A percentile compares a stretch with the other conserved stretches of the same genome.
These are phyloP conservation scores for Cabera pusaria DNA, from an alignment of 2,888 invertebrate genomes.

Conservation along the genomic window DNA sequence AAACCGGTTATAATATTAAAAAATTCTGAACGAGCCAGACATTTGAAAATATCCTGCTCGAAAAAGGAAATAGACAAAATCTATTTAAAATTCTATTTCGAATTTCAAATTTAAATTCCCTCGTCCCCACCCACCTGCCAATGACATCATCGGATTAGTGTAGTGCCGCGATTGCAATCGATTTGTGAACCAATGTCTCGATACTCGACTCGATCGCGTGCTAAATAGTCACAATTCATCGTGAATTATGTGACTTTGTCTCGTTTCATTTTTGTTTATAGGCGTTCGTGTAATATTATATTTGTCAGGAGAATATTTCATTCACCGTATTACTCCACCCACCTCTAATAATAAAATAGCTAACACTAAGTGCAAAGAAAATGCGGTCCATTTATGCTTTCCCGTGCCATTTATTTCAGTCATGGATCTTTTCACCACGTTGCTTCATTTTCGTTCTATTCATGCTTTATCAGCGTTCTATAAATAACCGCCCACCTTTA, in stretches of 20 bases:
- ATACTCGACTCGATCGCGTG: constrained; percentile 63
- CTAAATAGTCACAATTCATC: constrained; percentile 68
- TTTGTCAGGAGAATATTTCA: constrained; percentile 49
- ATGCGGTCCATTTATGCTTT: constrained; percentile 16
- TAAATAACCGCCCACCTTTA: constrained; percentile 13
- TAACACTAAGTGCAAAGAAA: constrained; percentile 7
- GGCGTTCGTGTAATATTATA: constrained; percentile 57
- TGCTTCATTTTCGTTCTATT: constrained; percentile 4
- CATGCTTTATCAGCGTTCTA: constrained; percentile 8
- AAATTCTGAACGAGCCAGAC: constrained; percentile 7
- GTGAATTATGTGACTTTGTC: constrained; percentile 70
- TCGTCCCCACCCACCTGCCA: constrained; percentile 43
- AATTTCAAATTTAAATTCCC: constrained; percentile 46
- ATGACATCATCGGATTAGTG: constrained; percentile 57
- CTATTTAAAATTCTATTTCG: constrained; percentile 33
- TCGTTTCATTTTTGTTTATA: constrained; percentile 72
- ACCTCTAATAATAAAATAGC: constrained; percentile 22
- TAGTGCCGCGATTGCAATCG: constrained; percentile 46
- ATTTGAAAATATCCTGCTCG: constrained; percentile 28
- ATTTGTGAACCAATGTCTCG: constrained; percentile 47
- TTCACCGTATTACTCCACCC: constrained; percentile 35
- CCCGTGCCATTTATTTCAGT: constrained; percentile 3
- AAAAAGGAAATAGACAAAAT: constrained; percentile 38
- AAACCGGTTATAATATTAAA: constrained; percentile 5
- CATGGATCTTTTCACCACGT: constrained; percentile 3